phyloP scores from a whole-genome alignment of 2,113 vertebrate genomes.

The Calidris pygmaea region DNA sequence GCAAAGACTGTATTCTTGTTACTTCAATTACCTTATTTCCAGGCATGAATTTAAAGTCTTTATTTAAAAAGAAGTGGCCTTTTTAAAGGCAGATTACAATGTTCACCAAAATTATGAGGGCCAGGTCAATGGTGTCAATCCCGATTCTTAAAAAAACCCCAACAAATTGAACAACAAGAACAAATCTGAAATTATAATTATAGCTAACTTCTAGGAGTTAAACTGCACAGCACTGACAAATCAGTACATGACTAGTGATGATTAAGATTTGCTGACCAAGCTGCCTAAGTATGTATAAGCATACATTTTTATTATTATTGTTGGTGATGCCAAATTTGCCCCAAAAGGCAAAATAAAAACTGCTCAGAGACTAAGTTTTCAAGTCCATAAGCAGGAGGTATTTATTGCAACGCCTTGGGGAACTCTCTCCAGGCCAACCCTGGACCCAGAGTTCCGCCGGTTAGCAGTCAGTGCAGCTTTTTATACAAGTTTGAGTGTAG shows the following conservation, averaged over 20 bases:
- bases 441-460: no score
- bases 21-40: background rate
- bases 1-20: background rate
- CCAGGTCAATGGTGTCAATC: background rate
- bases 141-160: rapidly evolving
- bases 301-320: background rate
- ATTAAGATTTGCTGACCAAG: background rate
- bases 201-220: background rate
- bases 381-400: no score
- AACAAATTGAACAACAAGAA: background rate
- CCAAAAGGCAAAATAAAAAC: no score
- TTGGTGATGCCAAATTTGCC: no score
- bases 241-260: background rate
- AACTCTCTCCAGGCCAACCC: no score
- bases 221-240: background rate
- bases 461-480: no score
- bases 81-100: background rate
- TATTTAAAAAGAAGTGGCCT: background rate
- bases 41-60: background rate
- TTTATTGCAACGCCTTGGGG: no score
- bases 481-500: no score
- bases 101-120: background rate
- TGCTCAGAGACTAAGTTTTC: no score
- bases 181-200: background rate
- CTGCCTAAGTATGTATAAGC: background rate